Conservation (phyloP, 37 sponge, comb jelly and placozoan genomes). For the Ianthella basta region DNA sequence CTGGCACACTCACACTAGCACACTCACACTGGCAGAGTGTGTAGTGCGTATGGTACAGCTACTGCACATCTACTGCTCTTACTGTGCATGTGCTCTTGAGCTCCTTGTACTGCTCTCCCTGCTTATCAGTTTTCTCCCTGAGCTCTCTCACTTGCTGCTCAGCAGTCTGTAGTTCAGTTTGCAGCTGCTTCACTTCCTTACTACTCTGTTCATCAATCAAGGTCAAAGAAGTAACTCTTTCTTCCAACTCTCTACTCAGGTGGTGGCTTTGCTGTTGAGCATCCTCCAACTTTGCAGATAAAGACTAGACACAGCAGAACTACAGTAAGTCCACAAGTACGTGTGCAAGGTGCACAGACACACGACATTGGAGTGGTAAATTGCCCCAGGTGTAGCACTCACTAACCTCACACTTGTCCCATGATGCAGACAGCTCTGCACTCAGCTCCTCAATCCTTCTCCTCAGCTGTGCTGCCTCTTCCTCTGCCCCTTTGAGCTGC, state of each 20-base stretch:
- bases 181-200: slow-evolving; percentile 4
- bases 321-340: too few species aligned
- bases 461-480: slow-evolving; percentile 20
- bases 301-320: too few species aligned
- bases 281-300: not conserved
- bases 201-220: not conserved
- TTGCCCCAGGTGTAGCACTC: too few species aligned
- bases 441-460: not conserved
- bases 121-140: not conserved
- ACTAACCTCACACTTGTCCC: too few species aligned
- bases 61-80: slow-evolving; percentile 1
- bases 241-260: not conserved
- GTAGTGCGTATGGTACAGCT: not conserved
- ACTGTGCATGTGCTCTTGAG: not conserved
- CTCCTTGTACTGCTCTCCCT: not conserved
- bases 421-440: too few species aligned
- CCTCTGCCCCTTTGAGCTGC: not conserved
- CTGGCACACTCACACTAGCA: not conserved
- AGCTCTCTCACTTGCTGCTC: slow-evolving; percentile 4
- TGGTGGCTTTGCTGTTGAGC: not conserved
- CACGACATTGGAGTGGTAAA: too few species aligned
- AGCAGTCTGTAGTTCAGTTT: not conserved
- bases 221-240: not conserved
- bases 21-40: not conserved
- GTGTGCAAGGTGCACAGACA: too few species aligned